phyloP scores from a whole-genome alignment of 2,113 vertebrate species.

The Alligator mississippiensis region DNA sequence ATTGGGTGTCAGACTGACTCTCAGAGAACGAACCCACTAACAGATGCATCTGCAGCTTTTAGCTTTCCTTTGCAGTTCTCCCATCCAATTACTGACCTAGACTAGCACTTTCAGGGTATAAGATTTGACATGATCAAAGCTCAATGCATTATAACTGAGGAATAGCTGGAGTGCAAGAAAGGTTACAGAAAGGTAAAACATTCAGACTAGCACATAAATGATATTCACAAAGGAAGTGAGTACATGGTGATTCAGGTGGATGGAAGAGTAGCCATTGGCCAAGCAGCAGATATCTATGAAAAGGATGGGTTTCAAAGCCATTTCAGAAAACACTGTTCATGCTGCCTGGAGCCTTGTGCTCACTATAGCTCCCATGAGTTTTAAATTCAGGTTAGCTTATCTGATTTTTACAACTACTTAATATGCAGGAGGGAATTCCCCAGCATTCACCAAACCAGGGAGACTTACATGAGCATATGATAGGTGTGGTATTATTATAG shows the following conservation, averaged over 20 bases:
- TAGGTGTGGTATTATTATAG: not conserved
- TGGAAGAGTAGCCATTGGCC: not conserved
- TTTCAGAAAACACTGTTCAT: not conserved
- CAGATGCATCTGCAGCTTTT: not conserved
- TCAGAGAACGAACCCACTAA: not conserved
- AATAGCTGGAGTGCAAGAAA: rapidly evolving
- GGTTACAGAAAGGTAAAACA: not conserved
- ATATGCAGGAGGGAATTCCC: not conserved
- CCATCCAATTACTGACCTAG: not conserved
- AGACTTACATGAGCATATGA: rapidly evolving
- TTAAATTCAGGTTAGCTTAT: not conserved
- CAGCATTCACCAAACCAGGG: not conserved
- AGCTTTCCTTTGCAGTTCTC: not conserved
- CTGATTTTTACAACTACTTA: not conserved
- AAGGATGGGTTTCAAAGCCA: not conserved
- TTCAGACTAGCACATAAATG: not conserved
- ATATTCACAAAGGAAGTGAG: not conserved
- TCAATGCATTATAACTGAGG: not conserved
- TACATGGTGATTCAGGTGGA: not conserved
- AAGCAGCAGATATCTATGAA: not conserved
- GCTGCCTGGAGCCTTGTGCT: not conserved
- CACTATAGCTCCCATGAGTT: not conserved
- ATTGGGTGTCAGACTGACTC: not conserved
- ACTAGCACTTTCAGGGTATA: not conserved
- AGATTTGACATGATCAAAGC: not conserved